A percentile compares a stretch with the other conserved stretches of the same genome.
Conservation (phyloP, 2,797 vertebrate species). For the Rhodeus uyekii region DNA sequence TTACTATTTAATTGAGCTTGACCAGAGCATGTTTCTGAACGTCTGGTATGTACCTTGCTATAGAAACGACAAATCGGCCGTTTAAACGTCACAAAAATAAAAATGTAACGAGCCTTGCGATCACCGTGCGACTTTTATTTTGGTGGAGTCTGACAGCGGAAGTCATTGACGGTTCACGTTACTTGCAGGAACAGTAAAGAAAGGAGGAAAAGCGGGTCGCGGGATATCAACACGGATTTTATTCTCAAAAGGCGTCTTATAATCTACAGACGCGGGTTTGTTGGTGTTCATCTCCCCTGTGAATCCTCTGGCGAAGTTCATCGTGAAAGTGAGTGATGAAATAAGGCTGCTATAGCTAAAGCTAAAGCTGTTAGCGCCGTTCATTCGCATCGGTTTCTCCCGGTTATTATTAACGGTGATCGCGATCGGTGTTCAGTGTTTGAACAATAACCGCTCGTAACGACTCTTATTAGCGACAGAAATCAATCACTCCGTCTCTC, state of each 20-base stretch:
- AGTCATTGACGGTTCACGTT: slow-evolving; percentile 54
- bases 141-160: slow-evolving; percentile 51
- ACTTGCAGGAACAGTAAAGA: slow-evolving; percentile 56
- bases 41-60: no score
- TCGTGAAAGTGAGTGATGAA: slow-evolving; percentile 44
- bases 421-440: background rate
- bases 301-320: slow-evolving; percentile 28
- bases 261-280: background rate
- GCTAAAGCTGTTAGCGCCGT: slow-evolving; percentile 36
- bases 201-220: slow-evolving; percentile 49
- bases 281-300: background rate
- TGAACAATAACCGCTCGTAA: slow-evolving; percentile 24
- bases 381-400: background rate
- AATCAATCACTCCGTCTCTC: background rate
- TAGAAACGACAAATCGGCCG: no score
- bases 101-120: no score
- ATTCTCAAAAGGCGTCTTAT: slow-evolving; percentile 13
- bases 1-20: no score
- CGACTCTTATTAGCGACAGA: slow-evolving; percentile 6
- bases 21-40: no score
- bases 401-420: background rate
- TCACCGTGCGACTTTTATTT: slow-evolving; percentile 58
- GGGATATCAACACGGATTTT: slow-evolving; percentile 16
- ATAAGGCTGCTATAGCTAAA: slow-evolving; percentile 32
- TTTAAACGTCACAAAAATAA: no score